Conservation (phyloP, 1,140 invertebrate species). For the Solenopsis fugax region DNA sequence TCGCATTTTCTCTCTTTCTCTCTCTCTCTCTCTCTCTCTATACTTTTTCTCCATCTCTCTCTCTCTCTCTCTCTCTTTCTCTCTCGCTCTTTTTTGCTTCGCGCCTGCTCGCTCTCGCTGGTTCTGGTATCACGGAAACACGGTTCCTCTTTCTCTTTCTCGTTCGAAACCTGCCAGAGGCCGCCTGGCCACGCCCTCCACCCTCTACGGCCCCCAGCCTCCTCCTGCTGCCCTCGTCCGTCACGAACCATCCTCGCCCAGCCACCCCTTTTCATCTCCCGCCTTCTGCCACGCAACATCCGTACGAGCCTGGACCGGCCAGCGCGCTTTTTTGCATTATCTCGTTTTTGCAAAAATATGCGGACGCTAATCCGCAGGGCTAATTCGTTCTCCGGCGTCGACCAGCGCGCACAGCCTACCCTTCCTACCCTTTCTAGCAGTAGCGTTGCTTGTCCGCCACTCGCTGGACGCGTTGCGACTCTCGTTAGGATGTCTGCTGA, state of each 20-base stretch:
- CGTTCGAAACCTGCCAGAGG: slow-evolving; percentile 82
- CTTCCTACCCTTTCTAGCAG: slow-evolving; percentile 42
- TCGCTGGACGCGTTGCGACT: slow-evolving; percentile 68
- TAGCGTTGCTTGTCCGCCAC: slow-evolving; percentile 61
- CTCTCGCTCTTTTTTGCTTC: slow-evolving; percentile 38
- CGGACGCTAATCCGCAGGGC: slow-evolving; percentile 82
- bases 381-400: slow-evolving; percentile 79
- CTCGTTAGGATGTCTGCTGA: slow-evolving; percentile 71
- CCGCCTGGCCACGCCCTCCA: slow-evolving; percentile 84
- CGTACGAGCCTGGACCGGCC: slow-evolving; percentile 71
- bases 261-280: slow-evolving; percentile 75
- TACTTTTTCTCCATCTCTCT: slow-evolving; percentile 46
- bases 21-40: slow-evolving; percentile 62
- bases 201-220: slow-evolving; percentile 72
- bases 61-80: slow-evolving; percentile 28
- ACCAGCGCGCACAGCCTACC: slow-evolving; percentile 44
- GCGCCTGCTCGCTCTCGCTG: slow-evolving; percentile 66
- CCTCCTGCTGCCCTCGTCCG: slow-evolving; percentile 71
- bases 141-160: slow-evolving; percentile 80
- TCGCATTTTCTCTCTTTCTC: slow-evolving; percentile 31
- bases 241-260: slow-evolving; percentile 76
- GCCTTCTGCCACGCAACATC: slow-evolving; percentile 75
- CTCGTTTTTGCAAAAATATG: slow-evolving; percentile 85
- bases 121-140: slow-evolving; percentile 77
- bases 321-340: slow-evolving; percentile 84